Base-by-base conservation (phyloP, 2,888 invertebrate species). In the Prosapia bicincta region DNA sequence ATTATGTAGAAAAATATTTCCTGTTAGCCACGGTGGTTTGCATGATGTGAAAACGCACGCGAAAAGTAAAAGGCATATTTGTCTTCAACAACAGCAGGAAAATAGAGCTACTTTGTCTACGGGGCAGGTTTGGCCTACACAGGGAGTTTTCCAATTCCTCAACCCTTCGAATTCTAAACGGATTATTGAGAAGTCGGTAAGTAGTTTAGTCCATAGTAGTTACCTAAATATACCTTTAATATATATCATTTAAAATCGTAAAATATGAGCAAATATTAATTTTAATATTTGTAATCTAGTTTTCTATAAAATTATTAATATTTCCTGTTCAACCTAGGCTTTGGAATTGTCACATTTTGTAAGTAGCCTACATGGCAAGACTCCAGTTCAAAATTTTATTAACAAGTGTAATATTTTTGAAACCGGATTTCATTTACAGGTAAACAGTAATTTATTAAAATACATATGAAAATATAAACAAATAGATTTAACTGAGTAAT, bases 41-140 rank as follows among this genome's bases (percentile, higher is more conserved):
- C 82, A 83, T 79, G 82, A 83, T 80, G 82, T 82, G 75, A 82
- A 83, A 79, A 82, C 83, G 75, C 83, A 83, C 80, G 83, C 82
- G 80, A 84, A 83, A 81, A 83, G 83, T 80, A 83, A 83, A 82
- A 83, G 83, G 79, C 83, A 83, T 80, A 81, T 80, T 79, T 80
- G 80, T 80, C 82, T 84, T 80, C 82, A 82, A 80, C 78, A 76
- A 76, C 79, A 81, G 78, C 78, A 81, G 74, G 76, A 76, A 76
- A 76, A 76, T 76, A 77, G 76, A 79, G 78, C 77, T 76, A 75
- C 71, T 74, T 72, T 74, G 71, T 74, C 74, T 67, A 74, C 74
- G 66, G 76, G 74, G 74, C 74, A 74, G 74, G 67, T 69, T 71
- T 76, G 71, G 71, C 74, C 76, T 76, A 76, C 73, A 74, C 76